A percentile compares a stretch with the other conserved stretches of the same genome.
phyloP scores from a whole-genome alignment of 2,888 invertebrate genomes.

The Drosophila cognata region DNA sequence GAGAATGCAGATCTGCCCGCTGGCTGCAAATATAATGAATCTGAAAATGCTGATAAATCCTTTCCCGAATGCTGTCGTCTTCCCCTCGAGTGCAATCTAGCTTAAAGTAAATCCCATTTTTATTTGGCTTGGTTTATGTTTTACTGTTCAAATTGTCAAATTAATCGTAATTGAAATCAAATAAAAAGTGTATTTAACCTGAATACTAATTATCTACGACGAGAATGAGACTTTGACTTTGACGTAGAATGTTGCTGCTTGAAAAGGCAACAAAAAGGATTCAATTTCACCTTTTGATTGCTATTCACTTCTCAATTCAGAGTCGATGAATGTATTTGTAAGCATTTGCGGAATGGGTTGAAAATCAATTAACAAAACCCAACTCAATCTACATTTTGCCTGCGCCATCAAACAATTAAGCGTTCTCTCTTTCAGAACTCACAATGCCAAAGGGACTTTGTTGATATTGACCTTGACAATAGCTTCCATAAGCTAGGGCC shows the following conservation, averaged over 20 bases:
- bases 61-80: conserved; percentile 55
- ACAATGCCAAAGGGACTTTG: not conserved
- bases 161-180: conserved; percentile 5
- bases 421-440: not conserved
- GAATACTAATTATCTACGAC: not conserved
- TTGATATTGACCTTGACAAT: not conserved
- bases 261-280: not conserved
- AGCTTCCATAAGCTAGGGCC: not conserved
- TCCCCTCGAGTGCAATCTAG: conserved; percentile 32
- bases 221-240: not conserved
- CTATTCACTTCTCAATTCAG: not conserved
- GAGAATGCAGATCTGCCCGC: not conserved
- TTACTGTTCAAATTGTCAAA: conserved; percentile 3
- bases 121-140: not conserved
- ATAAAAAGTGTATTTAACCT: not conserved
- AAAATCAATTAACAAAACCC: not conserved
- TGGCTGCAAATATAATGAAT: conserved; percentile 27
- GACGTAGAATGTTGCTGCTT: not conserved
- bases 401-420: not conserved
- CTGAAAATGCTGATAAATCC: not conserved
- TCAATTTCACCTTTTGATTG: not conserved
- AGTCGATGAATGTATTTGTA: not conserved
- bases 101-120: not conserved
- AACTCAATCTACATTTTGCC: not conserved
- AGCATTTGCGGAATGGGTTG: not conserved